Evolutionary conservation across 2,888 invertebrate species (phyloP), one percentile per base, ranked within the genome.

Genomic region (Stenchaetothrips biformis): DNA sequence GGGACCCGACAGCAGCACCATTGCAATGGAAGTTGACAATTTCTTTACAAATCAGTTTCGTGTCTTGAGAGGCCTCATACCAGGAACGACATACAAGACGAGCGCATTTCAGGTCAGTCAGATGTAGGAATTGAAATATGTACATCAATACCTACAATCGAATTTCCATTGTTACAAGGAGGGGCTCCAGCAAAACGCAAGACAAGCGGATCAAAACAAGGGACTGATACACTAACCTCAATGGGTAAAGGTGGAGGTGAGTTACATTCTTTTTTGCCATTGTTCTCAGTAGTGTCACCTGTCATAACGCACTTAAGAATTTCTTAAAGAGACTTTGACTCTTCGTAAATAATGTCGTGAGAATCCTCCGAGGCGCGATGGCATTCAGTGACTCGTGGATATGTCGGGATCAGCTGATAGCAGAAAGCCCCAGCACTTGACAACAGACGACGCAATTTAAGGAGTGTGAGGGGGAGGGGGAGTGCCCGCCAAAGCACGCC

Each of bases 51-150:
- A 90, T 89, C 82, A 89, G 89, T 82, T 89, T 88, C 1, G 87
- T 87, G 84, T 92, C 90, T 84, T 91, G 89, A 8, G 92, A 90
- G 18, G 93, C 93, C 82, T 90, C 89, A 82, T 92, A 90, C 93
- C 93, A 94, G 0, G 89, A 87, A 25, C 86, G 88, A 85, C 91
- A 92, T 47, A 92, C 91, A 83, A 91, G 88, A 83, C 92, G 90
- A 62, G 92, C 92, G 78, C 90, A 88, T 85, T 91, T 90, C 83
- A 92, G 87, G 85, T 94, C 94, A 2, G 92, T 88, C 83, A 91
- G 89, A 62, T 90, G 89, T 83, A 92, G 86, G 86, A 90, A 91
- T 83, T 91, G 89, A 85, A 92, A 91, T 82, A 92, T 89, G 83
- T 91, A 89, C 81, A 91, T 89, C 83, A 92, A 87, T 80, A 92